Evolutionary conservation across 1,140 invertebrate species (phyloP), one percentile per base, ranked within the genome.

Genomic region (Formica selysi): DNA sequence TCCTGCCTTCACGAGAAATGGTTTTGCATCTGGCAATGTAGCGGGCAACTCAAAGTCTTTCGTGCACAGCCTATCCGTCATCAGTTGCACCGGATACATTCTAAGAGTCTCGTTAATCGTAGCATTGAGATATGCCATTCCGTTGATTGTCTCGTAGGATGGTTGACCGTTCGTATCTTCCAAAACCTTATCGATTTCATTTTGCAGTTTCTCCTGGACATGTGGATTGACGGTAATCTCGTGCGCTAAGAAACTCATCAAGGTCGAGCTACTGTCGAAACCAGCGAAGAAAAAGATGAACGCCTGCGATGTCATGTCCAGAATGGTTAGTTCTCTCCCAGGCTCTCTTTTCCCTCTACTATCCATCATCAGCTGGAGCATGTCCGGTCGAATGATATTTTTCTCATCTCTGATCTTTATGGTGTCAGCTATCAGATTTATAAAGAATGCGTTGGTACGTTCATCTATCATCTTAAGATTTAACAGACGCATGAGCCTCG

Each of bases 41-140:
- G 86, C 29, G 0, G 90, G 86, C 19, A 96, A 73, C 3, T 93
- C 95, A 83, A 96, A 97, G 7, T 95, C 93, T 91, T 96, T 96
- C 0, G 93, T 92, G 76, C 96, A 96, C 0, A 93, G 1, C 41
- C 96, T 93, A 79, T 97, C 96, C 0, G 96, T 93, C 0, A 93
- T 83, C 0, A 94, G 84, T 0, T 94, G 95, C 3, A 96, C 92
- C 2, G 97, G 95, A 95, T 96, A 97, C 71, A 95, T 95, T 41
- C 96, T 93, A 3, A 97, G 79, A 0, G 96, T 95, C 93, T 97
- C 97, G 78, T 95, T 94, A 3, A 95, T 65, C 3, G 96, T 93
- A 87, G 94, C 96, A 19, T 96, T 95, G 51, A 96, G 86, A 89
- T 96, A 96, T 22, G 91, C 84, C 86, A 96, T 90, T 62, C 93